phyloP scores from a whole-genome alignment of 2,113 vertebrate genomes.

The Urocolius indicus region DNA sequence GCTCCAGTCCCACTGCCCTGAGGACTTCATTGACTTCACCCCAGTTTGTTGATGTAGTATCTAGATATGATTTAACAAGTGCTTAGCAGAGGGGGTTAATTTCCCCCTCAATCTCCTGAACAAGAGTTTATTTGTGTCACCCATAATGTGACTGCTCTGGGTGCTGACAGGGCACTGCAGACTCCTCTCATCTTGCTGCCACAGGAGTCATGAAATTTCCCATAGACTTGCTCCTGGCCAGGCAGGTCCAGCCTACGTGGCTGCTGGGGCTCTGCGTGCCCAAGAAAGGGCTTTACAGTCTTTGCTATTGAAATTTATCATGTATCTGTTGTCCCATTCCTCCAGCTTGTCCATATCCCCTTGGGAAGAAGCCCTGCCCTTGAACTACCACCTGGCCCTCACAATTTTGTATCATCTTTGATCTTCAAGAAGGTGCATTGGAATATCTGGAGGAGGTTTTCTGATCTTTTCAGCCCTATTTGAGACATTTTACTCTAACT shows the following conservation, averaged over 20 bases:
- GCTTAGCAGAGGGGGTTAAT: neutral
- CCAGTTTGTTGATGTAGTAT: neutral
- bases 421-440: neutral
- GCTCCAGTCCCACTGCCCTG: neutral
- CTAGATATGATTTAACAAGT: neutral
- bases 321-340: neutral
- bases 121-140: neutral
- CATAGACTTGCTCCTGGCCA: neutral
- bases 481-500: neutral
- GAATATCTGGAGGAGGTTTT: neutral
- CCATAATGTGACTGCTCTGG: no score
- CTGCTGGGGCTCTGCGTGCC: neutral
- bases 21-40: neutral
- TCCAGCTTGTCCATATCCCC: neutral
- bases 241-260: neutral
- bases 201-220: neutral
- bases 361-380: neutral
- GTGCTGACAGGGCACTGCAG: neutral
- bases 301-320: neutral
- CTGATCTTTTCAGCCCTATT: neutral
- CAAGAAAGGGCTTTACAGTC: neutral
- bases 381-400: fast-evolving
- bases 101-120: neutral
- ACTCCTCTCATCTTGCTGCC: no score
- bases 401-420: neutral